Evolutionary conservation across 2,888 invertebrate species (phyloP).

Genomic region (Andrena camellia): DNA sequence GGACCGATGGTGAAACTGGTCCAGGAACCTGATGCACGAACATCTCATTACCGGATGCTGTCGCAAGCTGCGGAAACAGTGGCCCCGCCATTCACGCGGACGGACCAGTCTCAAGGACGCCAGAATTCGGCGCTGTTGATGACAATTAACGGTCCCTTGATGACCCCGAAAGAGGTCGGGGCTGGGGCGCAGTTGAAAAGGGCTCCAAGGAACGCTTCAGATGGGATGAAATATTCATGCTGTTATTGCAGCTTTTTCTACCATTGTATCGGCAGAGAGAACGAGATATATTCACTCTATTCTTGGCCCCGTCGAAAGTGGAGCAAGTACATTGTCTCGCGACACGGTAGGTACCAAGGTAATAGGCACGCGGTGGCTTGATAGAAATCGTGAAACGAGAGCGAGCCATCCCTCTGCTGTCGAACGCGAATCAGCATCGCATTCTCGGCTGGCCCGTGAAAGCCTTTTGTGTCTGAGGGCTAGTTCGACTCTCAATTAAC

Average conservation of each 20-base stretch:
- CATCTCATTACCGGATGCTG: slow-evolving; percentile 76
- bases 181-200: slow-evolving; percentile 36
- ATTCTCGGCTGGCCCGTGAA: slow-evolving; percentile 65
- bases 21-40: slow-evolving; percentile 68
- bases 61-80: slow-evolving; percentile 79
- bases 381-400: slow-evolving; percentile 1
- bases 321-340: background rate
- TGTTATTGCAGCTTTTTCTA: slow-evolving; percentile 78
- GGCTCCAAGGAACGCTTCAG: slow-evolving; percentile 26
- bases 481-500: slow-evolving; percentile 82
- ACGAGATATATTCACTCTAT: background rate
- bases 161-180: slow-evolving; percentile 67
- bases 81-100: slow-evolving; percentile 40
- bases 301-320: background rate
- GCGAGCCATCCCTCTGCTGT: background rate
- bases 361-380: slow-evolving; percentile 3
- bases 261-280: slow-evolving; percentile 25
- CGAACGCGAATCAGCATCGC: slow-evolving; percentile 57
- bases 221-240: slow-evolving; percentile 77
- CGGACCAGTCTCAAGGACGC: slow-evolving; percentile 74
- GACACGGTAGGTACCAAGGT: background rate
- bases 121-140: slow-evolving; percentile 52
- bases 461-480: slow-evolving; percentile 77
- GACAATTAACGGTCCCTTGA: slow-evolving; percentile 63
- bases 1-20: slow-evolving; percentile 70